These are phyloP conservation scores for Drosophila maculinotata DNA, from an alignment of 2,888 invertebrate species.

Conservation along the genomic window DNA sequence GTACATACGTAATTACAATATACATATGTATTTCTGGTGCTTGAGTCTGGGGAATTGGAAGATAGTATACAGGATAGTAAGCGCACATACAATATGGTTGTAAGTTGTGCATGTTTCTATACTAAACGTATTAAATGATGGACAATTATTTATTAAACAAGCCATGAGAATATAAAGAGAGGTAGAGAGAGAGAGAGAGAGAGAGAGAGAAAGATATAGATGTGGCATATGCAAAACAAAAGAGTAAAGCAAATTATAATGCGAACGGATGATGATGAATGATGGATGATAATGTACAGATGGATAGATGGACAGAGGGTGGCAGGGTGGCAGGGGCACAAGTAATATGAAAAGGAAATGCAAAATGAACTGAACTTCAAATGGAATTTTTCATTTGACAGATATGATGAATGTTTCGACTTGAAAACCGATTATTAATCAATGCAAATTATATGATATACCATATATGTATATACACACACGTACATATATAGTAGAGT, in stretches of 20 bases:
- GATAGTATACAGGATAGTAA: constrained; percentile 6
- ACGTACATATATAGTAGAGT: neutral
- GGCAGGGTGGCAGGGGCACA: constrained; percentile 17
- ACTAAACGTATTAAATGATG: constrained; percentile 61
- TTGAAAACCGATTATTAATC: constrained; percentile 42
- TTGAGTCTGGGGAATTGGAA: constrained; percentile 18
- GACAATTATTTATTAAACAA: constrained; percentile 72
- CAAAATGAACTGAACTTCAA: constrained; percentile 33
- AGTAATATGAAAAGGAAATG: constrained; percentile 49
- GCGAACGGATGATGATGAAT: constrained; percentile 59
- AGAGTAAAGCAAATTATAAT: constrained; percentile 33
- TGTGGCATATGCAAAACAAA: constrained; percentile 6
- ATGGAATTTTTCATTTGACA: constrained; percentile 43
- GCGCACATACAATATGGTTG: constrained; percentile 44
- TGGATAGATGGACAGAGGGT: neutral
- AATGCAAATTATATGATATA: constrained; percentile 14
- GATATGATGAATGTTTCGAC: constrained; percentile 49
- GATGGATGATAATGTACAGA: constrained; percentile 28
- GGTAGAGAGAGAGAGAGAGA: constrained; percentile 6
- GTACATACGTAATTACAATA: neutral
- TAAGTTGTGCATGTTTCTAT: constrained; percentile 65
- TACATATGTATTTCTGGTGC: constrained; percentile 6
- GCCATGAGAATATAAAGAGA: constrained; percentile 30
- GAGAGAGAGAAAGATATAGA: neutral
- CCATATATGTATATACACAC: neutral